A percentile compares a stretch with the other conserved stretches of the same genome.
Conservation (phyloP, 1,140 invertebrate genomes). For the Agrilus planipennis region DNA sequence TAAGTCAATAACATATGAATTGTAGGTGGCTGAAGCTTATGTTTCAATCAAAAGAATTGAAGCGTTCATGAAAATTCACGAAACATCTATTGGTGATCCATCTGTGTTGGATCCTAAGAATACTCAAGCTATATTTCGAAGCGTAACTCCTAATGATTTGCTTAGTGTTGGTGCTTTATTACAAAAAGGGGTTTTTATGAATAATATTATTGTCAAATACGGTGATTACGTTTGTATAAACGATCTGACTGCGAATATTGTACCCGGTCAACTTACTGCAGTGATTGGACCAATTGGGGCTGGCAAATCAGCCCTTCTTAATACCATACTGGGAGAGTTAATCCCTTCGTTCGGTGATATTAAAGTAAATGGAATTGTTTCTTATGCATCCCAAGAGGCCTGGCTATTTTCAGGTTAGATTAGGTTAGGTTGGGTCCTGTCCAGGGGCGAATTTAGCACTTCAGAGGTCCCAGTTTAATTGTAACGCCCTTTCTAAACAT, state of each 20-base stretch:
- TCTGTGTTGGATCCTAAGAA: slow-evolving; percentile 32
- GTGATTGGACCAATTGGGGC: slow-evolving; percentile 69
- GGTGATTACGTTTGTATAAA: neutral
- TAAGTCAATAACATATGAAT: slow-evolving; percentile 11
- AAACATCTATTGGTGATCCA: slow-evolving; percentile 34
- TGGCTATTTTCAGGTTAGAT: slow-evolving; percentile 58
- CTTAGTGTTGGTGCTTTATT: neutral
- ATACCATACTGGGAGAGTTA: slow-evolving; percentile 61
- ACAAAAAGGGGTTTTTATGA: slow-evolving; percentile 32
- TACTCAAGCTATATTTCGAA: slow-evolving; percentile 21
- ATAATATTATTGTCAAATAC: slow-evolving; percentile 41
- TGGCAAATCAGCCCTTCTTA: slow-evolving; percentile 67
- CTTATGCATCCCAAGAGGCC: slow-evolving; percentile 68
- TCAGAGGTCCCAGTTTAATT: too few species aligned
- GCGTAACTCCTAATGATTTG: neutral
- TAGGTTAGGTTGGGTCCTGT: too few species aligned
- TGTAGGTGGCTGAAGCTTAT: slow-evolving; percentile 51
- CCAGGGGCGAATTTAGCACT: too few species aligned
- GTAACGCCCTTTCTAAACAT: too few species aligned
- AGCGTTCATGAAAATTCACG: slow-evolving; percentile 50
- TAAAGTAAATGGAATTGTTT: slow-evolving; percentile 52
- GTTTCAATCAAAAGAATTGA: slow-evolving; percentile 57
- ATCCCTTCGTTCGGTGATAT: slow-evolving; percentile 47
- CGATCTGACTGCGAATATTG: slow-evolving; percentile 1
- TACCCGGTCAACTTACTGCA: slow-evolving; percentile 38